Percentiles rank a stretch among this genome's conserved stretches.
Evolutionary conservation across 1,140 invertebrate species (phyloP).

Genomic region (Ceratitis capitata): DNA sequence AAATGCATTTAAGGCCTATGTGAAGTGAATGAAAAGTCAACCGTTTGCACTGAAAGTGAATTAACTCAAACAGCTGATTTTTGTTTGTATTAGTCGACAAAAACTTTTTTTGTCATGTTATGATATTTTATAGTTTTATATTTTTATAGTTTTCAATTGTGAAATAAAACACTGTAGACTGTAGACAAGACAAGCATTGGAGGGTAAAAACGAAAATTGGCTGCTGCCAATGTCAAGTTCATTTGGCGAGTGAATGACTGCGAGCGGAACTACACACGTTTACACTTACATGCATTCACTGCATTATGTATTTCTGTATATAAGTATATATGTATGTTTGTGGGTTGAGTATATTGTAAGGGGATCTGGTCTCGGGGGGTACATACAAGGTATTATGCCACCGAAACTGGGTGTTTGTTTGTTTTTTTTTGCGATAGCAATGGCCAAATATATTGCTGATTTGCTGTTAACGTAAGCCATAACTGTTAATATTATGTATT

Average conservation of each 20-base stretch:
- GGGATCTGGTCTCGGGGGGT: no score
- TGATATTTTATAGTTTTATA: no score
- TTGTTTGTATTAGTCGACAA: no score
- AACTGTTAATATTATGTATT: conserved; percentile 18
- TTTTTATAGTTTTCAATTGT: no score
- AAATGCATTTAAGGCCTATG: no score
- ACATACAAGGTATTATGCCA: no score
- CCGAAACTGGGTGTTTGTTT: not conserved
- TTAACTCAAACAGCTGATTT: no score
- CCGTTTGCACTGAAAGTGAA: no score
- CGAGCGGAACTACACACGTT: not conserved
- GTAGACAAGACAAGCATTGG: not conserved
- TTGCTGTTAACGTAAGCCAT: conserved; percentile 4
- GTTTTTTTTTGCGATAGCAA: not conserved
- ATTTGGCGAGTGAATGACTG: conserved; percentile 1
- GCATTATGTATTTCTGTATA: not conserved
- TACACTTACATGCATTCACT: not conserved
- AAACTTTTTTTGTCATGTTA: no score
- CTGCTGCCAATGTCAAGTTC: conserved; percentile 27
- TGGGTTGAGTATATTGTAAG: not conserved
- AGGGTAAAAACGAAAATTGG: not conserved
- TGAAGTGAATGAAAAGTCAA: no score
- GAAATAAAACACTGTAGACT: no score
- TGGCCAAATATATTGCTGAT: not conserved
- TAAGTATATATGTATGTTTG: not conserved